Percentiles rank a stretch among this genome's conserved stretches.
Conservation (phyloP, 35 echinoderm and acorn worm genomes). For the Ophiothrix spiculata region DNA sequence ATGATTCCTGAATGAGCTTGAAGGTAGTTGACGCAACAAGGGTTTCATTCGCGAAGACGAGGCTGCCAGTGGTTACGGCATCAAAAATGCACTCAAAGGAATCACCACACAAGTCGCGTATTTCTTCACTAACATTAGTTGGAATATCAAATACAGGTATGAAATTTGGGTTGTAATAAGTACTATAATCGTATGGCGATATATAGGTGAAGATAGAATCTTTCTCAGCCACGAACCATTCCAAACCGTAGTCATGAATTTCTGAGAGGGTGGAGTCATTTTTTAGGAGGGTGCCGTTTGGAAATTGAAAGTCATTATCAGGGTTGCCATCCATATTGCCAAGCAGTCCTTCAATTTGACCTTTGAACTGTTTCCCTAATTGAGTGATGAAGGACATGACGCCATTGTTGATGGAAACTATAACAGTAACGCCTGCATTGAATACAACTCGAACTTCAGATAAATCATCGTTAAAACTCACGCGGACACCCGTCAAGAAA, state of each 20-base stretch:
- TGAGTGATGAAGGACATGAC: conserved; percentile 63
- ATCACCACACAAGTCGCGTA: conserved; percentile 52
- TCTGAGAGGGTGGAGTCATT: conserved; percentile 19
- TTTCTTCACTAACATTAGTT: conserved; percentile 45
- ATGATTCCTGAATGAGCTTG: conserved; percentile 16
- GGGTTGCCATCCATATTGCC: conserved; percentile 57
- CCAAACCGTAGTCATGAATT: conserved; percentile 59
- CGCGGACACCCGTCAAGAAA: conserved; percentile 26
- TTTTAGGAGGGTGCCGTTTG: conserved; percentile 23
- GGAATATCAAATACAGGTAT: conserved; percentile 41
- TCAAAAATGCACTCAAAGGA: conserved; percentile 54
- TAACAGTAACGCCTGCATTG: conserved; percentile 13
- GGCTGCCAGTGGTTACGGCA: conserved; percentile 31
- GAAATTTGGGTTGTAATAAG: conserved; percentile 40
- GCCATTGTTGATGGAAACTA: conserved; percentile 27
- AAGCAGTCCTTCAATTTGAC: conserved; percentile 44
- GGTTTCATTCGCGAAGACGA: conserved; percentile 49
- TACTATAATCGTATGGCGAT: conserved; percentile 48
- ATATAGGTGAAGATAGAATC: conserved; percentile 54
- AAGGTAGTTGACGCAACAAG: conserved; percentile 14
- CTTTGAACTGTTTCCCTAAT: conserved; percentile 34
- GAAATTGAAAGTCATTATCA: conserved; percentile 56
- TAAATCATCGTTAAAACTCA: conserved; percentile 35
- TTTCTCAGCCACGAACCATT: conserved; percentile 35
- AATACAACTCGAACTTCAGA: conserved; percentile 36